Base-by-base conservation (phyloP, 2,113 vertebrate species). In the Hippocampus guttulatus region DNA sequence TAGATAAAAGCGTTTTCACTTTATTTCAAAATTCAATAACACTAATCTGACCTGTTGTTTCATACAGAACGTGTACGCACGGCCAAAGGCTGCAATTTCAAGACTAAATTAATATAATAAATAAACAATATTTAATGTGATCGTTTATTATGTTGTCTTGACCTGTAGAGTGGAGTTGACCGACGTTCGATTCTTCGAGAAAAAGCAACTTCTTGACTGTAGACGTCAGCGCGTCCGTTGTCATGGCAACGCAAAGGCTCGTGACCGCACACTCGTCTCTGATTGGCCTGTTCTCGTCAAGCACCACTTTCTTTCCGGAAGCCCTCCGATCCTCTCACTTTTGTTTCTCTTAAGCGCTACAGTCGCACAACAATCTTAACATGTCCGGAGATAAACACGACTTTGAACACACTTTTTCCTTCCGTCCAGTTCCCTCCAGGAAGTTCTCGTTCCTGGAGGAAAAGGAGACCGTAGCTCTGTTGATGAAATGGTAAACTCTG, bases 401-500 rank as follows among this genome's bases (percentile, higher is more conserved):
- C 8, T 74, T 79, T 58, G 85, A 87, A 20, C 45, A 68, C 33
- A 79, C 33, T 7, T 91, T 84, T 81, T 81, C 77, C 16, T 91
- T 92, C 43, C 75, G 1, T 27, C 57, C 43, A 65, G 81, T 90
- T 73, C 66, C 70, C 3, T 58, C 55, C 10, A 90, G 85, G 78
- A 80, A 41, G 57, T 75, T 76, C 11, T 62, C 80, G 0, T 92
- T 90, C 68, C 77, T 87, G 0, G 76, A 86, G 67, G 85, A 90
- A 70, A 86, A 57, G 74, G 79, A 77, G 21, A 78, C 71, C 0
- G 38, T 76, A 49, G 14, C 65, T 2, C 67, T 82, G 23, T 63
- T 92, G 0, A 87, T 91, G 90, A 92, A 92, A 90, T 92, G 91
- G 91, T 92, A 27, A 85, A 27, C 11, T 52, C 1, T 11, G 5